Percentiles rank a stretch among this genome's conserved stretches.
These are phyloP conservation scores for Todus mexicanus DNA, from an alignment of 2,797 vertebrate species.

Conservation along the genomic window DNA sequence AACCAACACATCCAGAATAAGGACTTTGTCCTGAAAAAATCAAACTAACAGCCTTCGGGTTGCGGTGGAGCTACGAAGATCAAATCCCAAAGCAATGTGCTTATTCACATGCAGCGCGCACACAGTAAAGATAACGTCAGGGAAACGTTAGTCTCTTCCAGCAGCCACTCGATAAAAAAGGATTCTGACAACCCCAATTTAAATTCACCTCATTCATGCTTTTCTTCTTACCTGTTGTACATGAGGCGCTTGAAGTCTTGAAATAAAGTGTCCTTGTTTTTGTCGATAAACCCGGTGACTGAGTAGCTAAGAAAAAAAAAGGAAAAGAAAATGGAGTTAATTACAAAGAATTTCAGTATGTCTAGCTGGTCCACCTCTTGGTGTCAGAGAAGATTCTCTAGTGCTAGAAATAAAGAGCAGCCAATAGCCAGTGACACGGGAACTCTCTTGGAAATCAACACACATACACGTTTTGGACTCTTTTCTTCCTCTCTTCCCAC, in stretches of 20 bases:
- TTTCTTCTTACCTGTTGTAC: constrained; percentile 91
- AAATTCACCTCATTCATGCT: neutral
- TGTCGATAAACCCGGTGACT: constrained; percentile 95
- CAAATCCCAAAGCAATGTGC: neutral
- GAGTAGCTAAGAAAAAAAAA: constrained; percentile 82
- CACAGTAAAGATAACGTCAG: neutral
- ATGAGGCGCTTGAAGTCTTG: constrained; percentile 98
- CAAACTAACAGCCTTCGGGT: neutral
- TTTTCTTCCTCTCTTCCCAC: neutral
- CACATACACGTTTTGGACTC: neutral
- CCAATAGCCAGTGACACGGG: neutral
- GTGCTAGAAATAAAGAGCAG: neutral
- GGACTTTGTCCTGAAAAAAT: neutral
- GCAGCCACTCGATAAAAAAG: neutral
- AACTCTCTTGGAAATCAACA: neutral
- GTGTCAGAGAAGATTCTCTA: neutral
- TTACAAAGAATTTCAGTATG: neutral
- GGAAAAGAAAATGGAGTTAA: neutral
- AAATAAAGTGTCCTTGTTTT: constrained; percentile 99
- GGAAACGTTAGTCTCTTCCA: neutral
- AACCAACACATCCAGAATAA: neutral
- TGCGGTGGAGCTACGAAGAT: rapidly evolving
- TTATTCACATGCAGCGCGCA: neutral
- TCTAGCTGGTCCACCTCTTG: neutral
- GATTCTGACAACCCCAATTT: neutral